Base-by-base conservation (phyloP, 1,140 invertebrate species). In the Drosophila truncata region DNA sequence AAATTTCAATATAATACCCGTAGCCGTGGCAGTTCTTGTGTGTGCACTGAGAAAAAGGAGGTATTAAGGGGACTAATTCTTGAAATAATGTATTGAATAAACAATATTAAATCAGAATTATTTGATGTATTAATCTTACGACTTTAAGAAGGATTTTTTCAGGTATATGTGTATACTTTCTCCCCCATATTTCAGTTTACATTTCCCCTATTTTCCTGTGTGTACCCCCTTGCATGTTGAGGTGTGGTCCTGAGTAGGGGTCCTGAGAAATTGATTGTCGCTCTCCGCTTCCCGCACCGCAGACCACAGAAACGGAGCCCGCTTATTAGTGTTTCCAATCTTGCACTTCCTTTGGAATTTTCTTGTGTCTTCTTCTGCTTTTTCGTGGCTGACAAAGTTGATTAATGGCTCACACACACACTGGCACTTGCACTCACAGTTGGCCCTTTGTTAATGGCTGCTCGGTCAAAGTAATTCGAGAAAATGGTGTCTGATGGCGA, bases 221-320 rank as follows among this genome's bases (percentile, higher is more conserved):
- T 55, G 52, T 55, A 37, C 63, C 65, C 71, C 78, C 54, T 49
- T 57, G 44, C 37, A 61, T 23, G n/a, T 54, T 66, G 49, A 84
- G 84, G 84, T 88, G 84, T 84, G 84, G 84, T 87, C 84, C 80
- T 88, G 76, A 55, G 33, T 25, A 37, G 49, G 25, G 66, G 66
- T 85, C 82, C 74, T 74, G 44, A 44, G 46, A 47, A 78, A 73
- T 60, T 69, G 76, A 66, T 74, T 72, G 54, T 61, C 52, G 52
- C 31, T 47, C 33, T 67, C 37, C 33, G 73, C 37, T 78, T 27
- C 57, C 54, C 61, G 57, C 60, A 74, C 83, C 79, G 49, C 76
- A 88, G 84, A 82, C 83, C 82, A 67, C 82, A 86, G 44, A 47
- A 86, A 60, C 58, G 62, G 27, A 46, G 66, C 49, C 44, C 37